Conservation (phyloP, 2,113 vertebrate genomes). For the Pandion haliaetus region DNA sequence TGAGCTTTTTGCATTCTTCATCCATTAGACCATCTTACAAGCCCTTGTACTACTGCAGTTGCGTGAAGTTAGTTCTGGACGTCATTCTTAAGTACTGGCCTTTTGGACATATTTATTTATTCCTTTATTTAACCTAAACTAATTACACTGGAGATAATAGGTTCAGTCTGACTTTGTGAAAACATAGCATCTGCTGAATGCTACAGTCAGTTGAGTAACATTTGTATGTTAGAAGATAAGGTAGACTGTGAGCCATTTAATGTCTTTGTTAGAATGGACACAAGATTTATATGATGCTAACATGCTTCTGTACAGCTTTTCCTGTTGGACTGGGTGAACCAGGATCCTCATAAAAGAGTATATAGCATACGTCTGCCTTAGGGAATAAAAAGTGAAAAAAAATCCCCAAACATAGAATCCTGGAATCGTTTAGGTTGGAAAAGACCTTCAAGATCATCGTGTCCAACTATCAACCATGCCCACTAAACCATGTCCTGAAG, state of each 20-base stretch:
- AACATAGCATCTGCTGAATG: background rate
- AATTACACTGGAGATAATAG: background rate
- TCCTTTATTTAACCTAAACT: background rate
- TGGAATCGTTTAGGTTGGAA: too few species aligned
- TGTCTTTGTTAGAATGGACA: background rate
- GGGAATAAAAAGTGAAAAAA: background rate
- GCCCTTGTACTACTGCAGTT: background rate
- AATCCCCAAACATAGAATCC: too few species aligned
- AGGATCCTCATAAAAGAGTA: background rate
- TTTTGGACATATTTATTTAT: background rate
- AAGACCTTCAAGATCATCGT: too few species aligned
- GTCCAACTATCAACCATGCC: too few species aligned
- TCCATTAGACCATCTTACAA: background rate
- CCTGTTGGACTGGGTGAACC: background rate
- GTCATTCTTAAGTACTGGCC: background rate
- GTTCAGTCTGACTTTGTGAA: background rate
- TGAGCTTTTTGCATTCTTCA: background rate
- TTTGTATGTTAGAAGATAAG: background rate
- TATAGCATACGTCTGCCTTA: background rate
- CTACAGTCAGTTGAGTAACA: background rate
- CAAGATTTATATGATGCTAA: background rate
- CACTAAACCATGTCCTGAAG: too few species aligned
- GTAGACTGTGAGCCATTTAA: background rate
- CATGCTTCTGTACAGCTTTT: background rate
- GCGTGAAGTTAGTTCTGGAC: background rate